A percentile compares a stretch with the other conserved stretches of the same genome.
Conservation (phyloP, 1,140 invertebrate genomes). For the Drosophila rufa region DNA sequence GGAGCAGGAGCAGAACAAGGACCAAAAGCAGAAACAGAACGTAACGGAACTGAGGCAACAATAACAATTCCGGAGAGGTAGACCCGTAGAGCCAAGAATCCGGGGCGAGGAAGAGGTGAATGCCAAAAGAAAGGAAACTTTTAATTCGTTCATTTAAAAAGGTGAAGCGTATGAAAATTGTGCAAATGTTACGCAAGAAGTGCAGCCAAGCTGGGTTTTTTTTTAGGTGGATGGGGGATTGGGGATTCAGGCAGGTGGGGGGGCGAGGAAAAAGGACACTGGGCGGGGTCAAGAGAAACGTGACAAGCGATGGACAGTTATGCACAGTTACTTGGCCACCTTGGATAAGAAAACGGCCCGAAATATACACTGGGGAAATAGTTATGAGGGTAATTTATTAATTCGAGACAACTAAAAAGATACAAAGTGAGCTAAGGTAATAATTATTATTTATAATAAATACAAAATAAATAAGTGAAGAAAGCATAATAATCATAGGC, state of each 20-base stretch:
- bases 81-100: neutral
- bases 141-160: conserved; percentile 82
- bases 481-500: too few relatives aligned
- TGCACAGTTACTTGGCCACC: conserved; percentile 41
- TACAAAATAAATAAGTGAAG: too few relatives aligned
- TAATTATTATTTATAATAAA: too few relatives aligned
- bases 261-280: neutral
- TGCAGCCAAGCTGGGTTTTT: conserved; percentile 18
- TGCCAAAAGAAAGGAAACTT: conserved; percentile 68
- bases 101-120: conserved; percentile 15
- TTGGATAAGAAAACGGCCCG: neutral
- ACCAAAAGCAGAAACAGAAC: conserved; percentile 45
- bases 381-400: neutral
- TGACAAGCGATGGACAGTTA: conserved; percentile 61
- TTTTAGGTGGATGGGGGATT: neutral
- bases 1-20: conserved; percentile 14
- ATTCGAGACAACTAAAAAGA: too few relatives aligned
- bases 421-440: too few relatives aligned
- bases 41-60: conserved; percentile 51
- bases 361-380: neutral
- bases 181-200: conserved; percentile 68
- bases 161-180: conserved; percentile 81
- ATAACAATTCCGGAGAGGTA: conserved; percentile 28
- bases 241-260: neutral
- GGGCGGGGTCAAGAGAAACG: conserved; percentile 50